phyloP scores from a whole-genome alignment of 2,797 vertebrate species.

The Sitta carolinensis region DNA sequence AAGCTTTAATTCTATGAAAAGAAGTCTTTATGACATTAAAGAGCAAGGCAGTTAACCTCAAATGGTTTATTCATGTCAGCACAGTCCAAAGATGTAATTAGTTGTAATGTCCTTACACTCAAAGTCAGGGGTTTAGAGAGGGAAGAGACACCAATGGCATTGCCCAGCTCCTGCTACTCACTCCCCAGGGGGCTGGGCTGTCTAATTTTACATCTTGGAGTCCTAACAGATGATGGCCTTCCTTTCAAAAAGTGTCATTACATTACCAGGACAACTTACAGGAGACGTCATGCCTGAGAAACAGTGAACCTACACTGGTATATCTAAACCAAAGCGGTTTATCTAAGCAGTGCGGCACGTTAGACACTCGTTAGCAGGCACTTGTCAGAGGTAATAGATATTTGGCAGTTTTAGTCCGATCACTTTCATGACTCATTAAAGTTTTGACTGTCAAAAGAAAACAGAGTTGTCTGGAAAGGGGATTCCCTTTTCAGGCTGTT shows the following conservation, averaged over 20 bases:
- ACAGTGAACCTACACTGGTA: not conserved
- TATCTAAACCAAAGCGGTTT: not conserved
- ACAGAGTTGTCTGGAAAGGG: not conserved
- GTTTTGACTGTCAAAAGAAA: not conserved
- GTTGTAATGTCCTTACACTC: slow-evolving; percentile 22
- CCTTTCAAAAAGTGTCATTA: not conserved
- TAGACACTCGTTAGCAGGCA: not conserved
- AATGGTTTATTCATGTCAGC: slow-evolving; percentile 40
- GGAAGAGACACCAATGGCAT: not conserved
- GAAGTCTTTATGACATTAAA: slow-evolving; percentile 22
- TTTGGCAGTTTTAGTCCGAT: not conserved
- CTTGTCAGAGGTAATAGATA: not conserved
- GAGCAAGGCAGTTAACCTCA: slow-evolving; percentile 53
- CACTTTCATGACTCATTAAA: not conserved
- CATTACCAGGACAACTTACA: not conserved
- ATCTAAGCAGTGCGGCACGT: not conserved
- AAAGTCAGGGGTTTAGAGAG: not conserved
- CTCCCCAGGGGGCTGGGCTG: not conserved
- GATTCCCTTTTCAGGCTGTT: not conserved
- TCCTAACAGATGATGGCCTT: not conserved
- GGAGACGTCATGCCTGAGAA: not conserved
- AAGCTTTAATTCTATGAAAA: slow-evolving; percentile 39
- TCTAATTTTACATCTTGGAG: not conserved
- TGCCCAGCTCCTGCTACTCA: not conserved
- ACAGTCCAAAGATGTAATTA: slow-evolving; percentile 40